Base-by-base conservation (phyloP, 1,140 invertebrate species). In the Saccostrea echinata region DNA sequence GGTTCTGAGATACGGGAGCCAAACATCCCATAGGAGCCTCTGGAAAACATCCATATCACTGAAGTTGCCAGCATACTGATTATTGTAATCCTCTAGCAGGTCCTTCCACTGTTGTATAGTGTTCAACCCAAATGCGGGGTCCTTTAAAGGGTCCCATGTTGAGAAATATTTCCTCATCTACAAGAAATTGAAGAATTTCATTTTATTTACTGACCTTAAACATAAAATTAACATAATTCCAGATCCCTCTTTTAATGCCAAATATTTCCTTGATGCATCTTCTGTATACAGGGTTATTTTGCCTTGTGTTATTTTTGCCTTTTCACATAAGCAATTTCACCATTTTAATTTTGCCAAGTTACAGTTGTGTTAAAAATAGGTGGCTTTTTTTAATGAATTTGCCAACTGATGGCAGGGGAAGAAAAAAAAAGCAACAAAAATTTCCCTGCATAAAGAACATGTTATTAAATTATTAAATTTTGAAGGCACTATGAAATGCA, bases 11-110 rank as follows among this genome's bases (percentile, higher is more conserved):
- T 96, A 96, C 52, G 98, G 98, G 96, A 98, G 97, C 96, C 98
- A 98, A 0, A 97, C 96, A 88, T 98, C 97, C 98, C 98, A 99
- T 85, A 99, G 95, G 6, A 99, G 94, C 90, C 93, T 90, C 85
- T 97, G 97, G 92, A 97, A 98, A 0, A 97, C 97, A 93, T 97
- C 96, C 94, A 97, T 96, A 83, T 93, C 91, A 33, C 91, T 89
- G 57, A 85, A 87, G 64, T 91, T 91, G 27, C 88, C 86, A 16
- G 61, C 81, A n/a, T 83, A 90, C 64, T 87, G 86, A 21, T 91
- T 90, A 53, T 91, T 91, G 4, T 90, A 91, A 35, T 92, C 92
- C 21, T 92, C 93, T 33, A 95, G 88, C 9, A 95, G 87, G 24
- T 89, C 88, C 43, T 93, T 92, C 97, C 98, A 98, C 87, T 97